These are phyloP conservation scores for Petrolisthes cinctipes DNA, from an alignment of 2,888 invertebrate species.

Conservation along the genomic window DNA sequence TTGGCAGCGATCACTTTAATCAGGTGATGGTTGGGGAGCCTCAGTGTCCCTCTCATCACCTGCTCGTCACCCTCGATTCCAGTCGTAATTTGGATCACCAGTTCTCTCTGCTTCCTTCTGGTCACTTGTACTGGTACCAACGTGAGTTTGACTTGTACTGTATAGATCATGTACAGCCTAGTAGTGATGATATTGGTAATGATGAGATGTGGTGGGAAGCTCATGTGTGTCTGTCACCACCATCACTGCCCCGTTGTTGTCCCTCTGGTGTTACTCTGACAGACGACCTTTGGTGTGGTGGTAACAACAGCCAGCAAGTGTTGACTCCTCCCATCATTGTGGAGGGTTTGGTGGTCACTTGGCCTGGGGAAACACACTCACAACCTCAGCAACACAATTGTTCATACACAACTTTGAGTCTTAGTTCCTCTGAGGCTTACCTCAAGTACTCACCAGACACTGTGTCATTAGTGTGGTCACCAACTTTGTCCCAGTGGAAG, in stretches of 20 bases:
- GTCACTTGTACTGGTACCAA: constrained; percentile 31
- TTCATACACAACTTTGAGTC: background rate
- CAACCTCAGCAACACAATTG: background rate
- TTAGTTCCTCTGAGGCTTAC: constrained; percentile 7
- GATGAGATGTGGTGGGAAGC: constrained; percentile 30
- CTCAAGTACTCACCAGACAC: constrained; percentile 7
- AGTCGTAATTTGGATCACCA: background rate
- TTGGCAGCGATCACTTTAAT: constrained; percentile 10
- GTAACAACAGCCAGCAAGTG: background rate
- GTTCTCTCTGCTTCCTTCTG: constrained; percentile 32
- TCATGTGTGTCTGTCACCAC: constrained; percentile 41
- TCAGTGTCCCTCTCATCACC: background rate
- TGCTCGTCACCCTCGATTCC: background rate
- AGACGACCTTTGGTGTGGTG: background rate
- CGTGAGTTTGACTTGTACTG: constrained; percentile 34
- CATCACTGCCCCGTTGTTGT: constrained; percentile 54
- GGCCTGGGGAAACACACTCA: background rate
- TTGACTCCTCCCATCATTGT: constrained; percentile 28
- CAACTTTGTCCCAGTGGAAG: background rate
- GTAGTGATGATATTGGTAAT: constrained; percentile 19
- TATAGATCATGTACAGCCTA: constrained; percentile 34
- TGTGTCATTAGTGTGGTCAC: constrained; percentile 10
- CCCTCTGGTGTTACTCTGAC: background rate
- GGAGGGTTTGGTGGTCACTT: background rate
- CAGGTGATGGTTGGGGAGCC: constrained; percentile 17